Evolutionary conservation across 2,797 vertebrate species (phyloP), one percentile per base, ranked within the genome.

Genomic region (Falco columbarius): DNA sequence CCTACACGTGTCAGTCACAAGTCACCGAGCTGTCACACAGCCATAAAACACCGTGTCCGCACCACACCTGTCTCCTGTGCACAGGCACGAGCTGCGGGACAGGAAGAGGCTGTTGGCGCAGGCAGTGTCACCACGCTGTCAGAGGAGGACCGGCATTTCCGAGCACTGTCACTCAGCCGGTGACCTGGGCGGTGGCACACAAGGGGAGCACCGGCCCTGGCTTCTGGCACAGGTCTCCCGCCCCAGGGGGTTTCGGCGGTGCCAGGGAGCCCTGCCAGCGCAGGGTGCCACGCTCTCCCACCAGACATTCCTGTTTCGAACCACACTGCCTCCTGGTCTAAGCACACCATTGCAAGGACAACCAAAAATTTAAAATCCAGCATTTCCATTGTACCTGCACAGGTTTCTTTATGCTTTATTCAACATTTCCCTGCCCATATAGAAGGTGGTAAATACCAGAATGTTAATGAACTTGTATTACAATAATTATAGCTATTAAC

Each of bases 191-290:
- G 9, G 56, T 2, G 22, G 47, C 18, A n/a, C 65, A 6, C 13
- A 6, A 0, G 6, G 20, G 36, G 22, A 70, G n/a, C 62, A 23
- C 46, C 1, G 1, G 30, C 12, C 36, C n/a, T 49, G 0, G 3
- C 55, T 20, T 38, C 52, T 3, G 24, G 61, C 46, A 10, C 10
- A 8, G 47, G 34, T 30, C 65, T 55, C 38, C 30, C 30, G 44
- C 24, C 59, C 59, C 2, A 1, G 1, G 5, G 86, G 10, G 21
- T 36, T 14, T n/a, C 0, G 6, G 71, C 9, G 6, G 56, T 30
- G 76, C 22, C 58, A 10, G 21, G 66, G 27, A 32, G 30, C 30
- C 27, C n/a, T 1, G 36, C 65, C 1, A 5, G 12, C 3, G 7
- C 6, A 0, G 22, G 21, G n/a, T 32, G 59, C 47, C 47, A 12